Evolutionary conservation across 2,113 vertebrate genomes (phyloP).

Genomic region (Antigone vipio): DNA sequence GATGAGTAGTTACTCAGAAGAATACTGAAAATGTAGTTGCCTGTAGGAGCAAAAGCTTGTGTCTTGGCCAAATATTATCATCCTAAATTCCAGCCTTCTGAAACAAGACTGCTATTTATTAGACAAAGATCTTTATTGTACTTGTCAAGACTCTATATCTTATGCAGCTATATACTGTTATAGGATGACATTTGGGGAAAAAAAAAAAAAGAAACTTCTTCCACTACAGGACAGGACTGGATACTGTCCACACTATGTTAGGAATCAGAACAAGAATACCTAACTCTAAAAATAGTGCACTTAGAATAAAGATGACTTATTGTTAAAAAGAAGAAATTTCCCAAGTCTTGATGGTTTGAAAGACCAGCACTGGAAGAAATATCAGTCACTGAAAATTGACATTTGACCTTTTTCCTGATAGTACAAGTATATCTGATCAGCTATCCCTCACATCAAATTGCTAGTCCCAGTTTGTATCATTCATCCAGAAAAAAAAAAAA

Average conservation of each 20-base stretch:
- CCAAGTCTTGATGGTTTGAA: not conserved
- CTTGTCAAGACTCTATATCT: not conserved
- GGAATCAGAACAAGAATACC: not conserved
- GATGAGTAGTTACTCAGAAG: not conserved
- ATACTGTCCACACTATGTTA: not conserved
- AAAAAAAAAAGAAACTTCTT: not conserved
- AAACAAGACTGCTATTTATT: not conserved
- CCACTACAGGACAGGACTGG: not conserved
- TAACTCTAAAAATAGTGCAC: not conserved
- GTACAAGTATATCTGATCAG: not conserved
- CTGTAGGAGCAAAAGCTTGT: not conserved
- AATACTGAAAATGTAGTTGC: not conserved
- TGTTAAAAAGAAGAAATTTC: not conserved
- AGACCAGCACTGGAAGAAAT: not conserved
- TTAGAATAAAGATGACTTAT: not conserved
- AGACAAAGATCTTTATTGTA: not conserved
- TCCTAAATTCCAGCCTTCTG: not conserved
- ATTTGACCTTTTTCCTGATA: not conserved
- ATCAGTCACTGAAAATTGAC: not conserved
- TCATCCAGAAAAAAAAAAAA: not conserved
- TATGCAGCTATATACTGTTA: not conserved
- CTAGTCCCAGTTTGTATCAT: not conserved
- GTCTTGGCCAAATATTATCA: not conserved
- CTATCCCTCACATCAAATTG: not conserved
- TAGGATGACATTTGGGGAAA: rapidly evolving